These are phyloP conservation scores for Podocnemis expansa DNA, from an alignment of 2,113 vertebrate genomes.

Conservation along the genomic window DNA sequence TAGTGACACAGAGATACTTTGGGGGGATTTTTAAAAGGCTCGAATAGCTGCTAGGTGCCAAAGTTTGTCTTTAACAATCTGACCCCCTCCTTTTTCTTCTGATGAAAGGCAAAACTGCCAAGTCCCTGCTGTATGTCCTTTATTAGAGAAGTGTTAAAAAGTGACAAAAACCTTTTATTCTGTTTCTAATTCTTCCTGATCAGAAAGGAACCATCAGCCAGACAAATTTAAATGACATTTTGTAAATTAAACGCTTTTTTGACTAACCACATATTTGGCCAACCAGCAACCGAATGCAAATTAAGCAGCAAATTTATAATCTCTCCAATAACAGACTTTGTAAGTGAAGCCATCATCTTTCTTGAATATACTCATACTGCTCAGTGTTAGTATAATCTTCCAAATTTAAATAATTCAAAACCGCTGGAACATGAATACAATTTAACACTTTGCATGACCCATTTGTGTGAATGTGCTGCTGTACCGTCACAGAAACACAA, in stretches of 20 bases:
- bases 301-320: slow-evolving; percentile 1
- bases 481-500: not conserved
- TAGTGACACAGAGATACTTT: not conserved
- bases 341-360: not conserved
- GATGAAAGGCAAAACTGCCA: not conserved
- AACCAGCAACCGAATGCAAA: slow-evolving; percentile 9
- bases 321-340: fast-evolving
- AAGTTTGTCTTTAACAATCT: not conserved
- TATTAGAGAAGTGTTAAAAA: not conserved
- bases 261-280: not conserved
- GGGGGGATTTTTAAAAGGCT: not conserved
- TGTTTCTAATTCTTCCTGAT: not conserved
- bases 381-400: not conserved
- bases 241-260: not conserved
- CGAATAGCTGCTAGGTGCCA: fast-evolving
- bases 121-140: not conserved
- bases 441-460: not conserved
- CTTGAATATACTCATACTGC: not conserved
- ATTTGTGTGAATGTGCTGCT: not conserved
- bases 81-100: fast-evolving
- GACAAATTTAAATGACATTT: not conserved
- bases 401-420: slow-evolving; percentile 1
- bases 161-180: not conserved
- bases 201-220: not conserved
- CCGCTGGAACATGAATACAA: not conserved